Evolutionary conservation across 2,113 vertebrate species (phyloP).

Genomic region (Elanoides forficatus): DNA sequence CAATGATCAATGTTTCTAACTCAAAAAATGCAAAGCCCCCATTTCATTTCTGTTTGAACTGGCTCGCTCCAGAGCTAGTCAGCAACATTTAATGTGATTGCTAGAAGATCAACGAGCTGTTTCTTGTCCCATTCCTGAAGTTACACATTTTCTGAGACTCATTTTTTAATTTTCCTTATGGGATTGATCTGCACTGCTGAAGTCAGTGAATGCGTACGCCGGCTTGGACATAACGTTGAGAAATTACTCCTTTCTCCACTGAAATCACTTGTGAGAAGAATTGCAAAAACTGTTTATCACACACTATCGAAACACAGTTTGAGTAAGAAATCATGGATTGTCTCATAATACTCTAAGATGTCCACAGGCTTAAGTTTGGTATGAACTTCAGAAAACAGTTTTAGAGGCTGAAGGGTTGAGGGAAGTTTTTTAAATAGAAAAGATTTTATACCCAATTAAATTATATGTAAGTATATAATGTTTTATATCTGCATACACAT

Average conservation of each 20-base stretch:
- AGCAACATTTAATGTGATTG: neutral
- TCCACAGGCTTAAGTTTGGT: neutral
- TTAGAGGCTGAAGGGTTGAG: neutral
- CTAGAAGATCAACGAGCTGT: neutral
- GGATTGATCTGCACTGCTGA: neutral
- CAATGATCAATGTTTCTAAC: neutral
- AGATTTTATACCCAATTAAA: neutral
- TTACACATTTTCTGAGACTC: neutral
- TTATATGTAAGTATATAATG: neutral
- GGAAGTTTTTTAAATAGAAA: neutral
- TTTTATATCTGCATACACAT: neutral
- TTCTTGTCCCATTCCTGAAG: neutral
- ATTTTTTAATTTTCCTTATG: neutral
- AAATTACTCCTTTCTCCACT: constrained; percentile 20
- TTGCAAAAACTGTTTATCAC: neutral
- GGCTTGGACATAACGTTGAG: neutral
- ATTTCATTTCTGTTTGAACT: neutral
- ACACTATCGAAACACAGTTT: neutral
- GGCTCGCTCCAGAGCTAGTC: neutral
- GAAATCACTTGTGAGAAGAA: constrained; percentile 4
- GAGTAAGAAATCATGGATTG: neutral
- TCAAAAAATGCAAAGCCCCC: neutral
- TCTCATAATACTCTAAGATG: neutral
- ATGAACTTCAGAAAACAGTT: neutral
- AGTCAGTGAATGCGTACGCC: neutral